Base-by-base conservation (phyloP, 2,888 invertebrate genomes). In the Aleiodes alternator region DNA sequence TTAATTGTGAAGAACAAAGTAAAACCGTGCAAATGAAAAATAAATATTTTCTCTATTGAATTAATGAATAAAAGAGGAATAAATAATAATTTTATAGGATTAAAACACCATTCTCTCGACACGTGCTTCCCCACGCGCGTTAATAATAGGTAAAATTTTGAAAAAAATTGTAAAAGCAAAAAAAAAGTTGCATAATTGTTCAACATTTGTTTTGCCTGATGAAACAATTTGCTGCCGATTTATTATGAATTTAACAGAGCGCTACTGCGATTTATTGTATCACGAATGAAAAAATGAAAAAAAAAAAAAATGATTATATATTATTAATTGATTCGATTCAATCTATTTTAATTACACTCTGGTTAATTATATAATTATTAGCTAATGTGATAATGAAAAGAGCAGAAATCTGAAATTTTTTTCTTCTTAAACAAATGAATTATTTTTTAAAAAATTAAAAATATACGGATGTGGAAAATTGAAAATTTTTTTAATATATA, bases 31-130 rank as follows among this genome's bases (percentile, higher is more conserved):
- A 50, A 61, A 74, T n/a, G 74, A 59, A 72, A 76, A 61, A 77
- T 75, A 72, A 73, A 51, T 75, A 61, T 59, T 78, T 78, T 71
- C 43, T 57, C 57, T 69, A 78, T 71, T 69, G 55, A 71, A 51
- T 59, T 73, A 71, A 57, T 72, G 34, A 73, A 61, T 34, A 61
- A 3, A 69, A 69, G 34, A 34, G 16, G 14, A 48, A 34, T 51
- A 7, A 69, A 14, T 38, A 69, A 69, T n/a, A 51, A 69, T 38
- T 43, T 43, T 43, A 43, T 43, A 43, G 43, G 43, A 43, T 34
- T 43, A 43, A 43, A 43, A 43, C 43, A 43, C 43, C 43, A 43
- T 43, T 43, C 3, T 43, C 43, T 43, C 43, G 34, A 55, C 34
- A 53, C 55, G 55, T 43, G 43, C 34, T 55, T 16, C 64, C 70